Evolutionary conservation across 2,113 vertebrate species (phyloP), one percentile per base, ranked within the genome.

Genomic region (Corvus moneduloides): DNA sequence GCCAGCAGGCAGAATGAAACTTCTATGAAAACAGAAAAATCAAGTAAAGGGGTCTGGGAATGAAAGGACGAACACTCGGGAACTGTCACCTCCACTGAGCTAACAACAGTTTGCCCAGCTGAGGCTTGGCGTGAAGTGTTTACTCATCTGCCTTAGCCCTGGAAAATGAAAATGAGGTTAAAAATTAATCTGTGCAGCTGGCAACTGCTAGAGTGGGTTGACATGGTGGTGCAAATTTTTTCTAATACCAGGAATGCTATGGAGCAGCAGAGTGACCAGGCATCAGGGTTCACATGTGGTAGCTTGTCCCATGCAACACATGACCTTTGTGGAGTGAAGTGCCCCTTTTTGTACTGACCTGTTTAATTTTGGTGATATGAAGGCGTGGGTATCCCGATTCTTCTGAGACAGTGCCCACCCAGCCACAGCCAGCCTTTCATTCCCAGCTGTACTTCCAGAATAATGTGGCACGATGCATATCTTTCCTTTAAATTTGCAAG

Each of bases 171-270:
- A 84, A 87, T 51, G 74, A 95, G 68, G 94, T 94, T 95, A 95
- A 97, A 96, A 95, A 94, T 96, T 95, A 93, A 95, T 89, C 92
- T 52, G 33, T 48, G 67, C 75, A 92, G 82, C 75, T 93, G 92
- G 93, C 82, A 90, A 55, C 78, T 69, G 13, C 87, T 95, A 68
- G 28, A 74, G 61, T 28, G 43, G 55, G 63, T 33, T 77, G 90
- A 71, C 22, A 59, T 7, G 24, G 43, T 56, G 59, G 48, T 66
- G 59, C 19, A 48, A 16, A 4, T 66, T 68, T 91, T 90, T 86
- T 32, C 44, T 64, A 39, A 24, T 73, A 39, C 18, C 49, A 69
- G 58, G 71, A 82, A 83, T 2, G 8, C 44, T 90, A 13, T 44
- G 66, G 6, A 86, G 94, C 61, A 74, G 75, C 28, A 35, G 51